Evolutionary conservation across 2,888 invertebrate species (phyloP).

Genomic region (Danaus chrysippus): DNA sequence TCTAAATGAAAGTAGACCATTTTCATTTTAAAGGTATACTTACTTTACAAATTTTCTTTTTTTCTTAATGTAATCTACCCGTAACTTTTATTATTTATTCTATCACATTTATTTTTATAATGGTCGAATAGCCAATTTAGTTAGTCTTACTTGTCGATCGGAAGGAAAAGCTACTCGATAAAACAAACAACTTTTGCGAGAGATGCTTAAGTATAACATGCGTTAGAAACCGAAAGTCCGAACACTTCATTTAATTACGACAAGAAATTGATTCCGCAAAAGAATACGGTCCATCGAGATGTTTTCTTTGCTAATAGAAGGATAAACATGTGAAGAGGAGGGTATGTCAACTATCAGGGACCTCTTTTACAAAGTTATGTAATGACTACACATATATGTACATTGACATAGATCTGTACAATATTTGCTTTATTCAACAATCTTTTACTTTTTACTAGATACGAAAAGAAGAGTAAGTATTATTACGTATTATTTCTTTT

Average conservation of each 20-base stretch:
- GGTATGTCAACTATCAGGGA: conserved; percentile 61
- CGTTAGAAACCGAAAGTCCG: conserved; percentile 8
- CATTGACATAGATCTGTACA: background rate
- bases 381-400: background rate
- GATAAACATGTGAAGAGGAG: conserved; percentile 58
- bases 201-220: conserved; percentile 7
- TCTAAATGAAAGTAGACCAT: too few species aligned
- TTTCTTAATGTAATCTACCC: too few species aligned
- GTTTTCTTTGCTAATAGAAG: conserved; percentile 68
- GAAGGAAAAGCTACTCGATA: conserved; percentile 1
- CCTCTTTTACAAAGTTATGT: conserved; percentile 35
- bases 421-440: too few species aligned
- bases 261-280: conserved; percentile 21
- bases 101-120: too few species aligned
- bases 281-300: conserved; percentile 38
- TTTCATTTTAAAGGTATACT: too few species aligned
- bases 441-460: too few species aligned
- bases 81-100: too few species aligned
- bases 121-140: too few species aligned
- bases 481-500: too few species aligned
- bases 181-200: conserved; percentile 5
- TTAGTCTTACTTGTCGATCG: too few species aligned
- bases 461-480: too few species aligned
- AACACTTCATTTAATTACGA: conserved; percentile 31
- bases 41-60: too few species aligned